Evolutionary conservation across 2,888 invertebrate species (phyloP), one percentile per base, ranked within the genome.

Genomic region (Platycnemis pennipes): DNA sequence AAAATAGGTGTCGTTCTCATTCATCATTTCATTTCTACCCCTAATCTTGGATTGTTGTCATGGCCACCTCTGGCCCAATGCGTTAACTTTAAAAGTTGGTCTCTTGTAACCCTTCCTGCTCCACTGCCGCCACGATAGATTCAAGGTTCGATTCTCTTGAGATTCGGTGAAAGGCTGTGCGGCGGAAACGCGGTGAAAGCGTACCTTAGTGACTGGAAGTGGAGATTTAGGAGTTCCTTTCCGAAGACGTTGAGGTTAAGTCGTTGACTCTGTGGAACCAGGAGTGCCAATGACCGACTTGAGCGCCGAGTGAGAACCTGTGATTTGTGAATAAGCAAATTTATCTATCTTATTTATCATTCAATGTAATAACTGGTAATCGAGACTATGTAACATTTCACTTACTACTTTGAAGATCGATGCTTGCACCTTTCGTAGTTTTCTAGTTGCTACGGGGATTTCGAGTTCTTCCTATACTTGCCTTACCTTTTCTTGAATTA

Each of bases 161-260:
- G 77, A 31, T 37, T 3, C 77, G 16, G 77, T 77, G 77, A 77
- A 77, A 77, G 77, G 77, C 77, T 13, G 13, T 37, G 77, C 31
- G 77, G 77, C 31, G 77, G 77, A 77, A 77, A 37, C 16, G 8
- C 77, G 77, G 77, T 77, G 77, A 77, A 77, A 77, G 77, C 37
- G 77, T 77, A 13, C 77, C 37, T 77, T 31, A 77, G 11, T 77
- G 31, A 37, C 31, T 77, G 5, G 77, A 77, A 77, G 77, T 77
- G 77, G 31, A 77, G 77, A 31, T 77, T 16, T 16, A 77, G 37
- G 31, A 77, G 77, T 77, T 13, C 37, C 0, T 13, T 31, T 77
- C 77, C 77, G n/a, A 77, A 77, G 11, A n/a, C 77, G 7, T 16
- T 8, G 77, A 2, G 77, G 16, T 11, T 31, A 13, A 77, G 63